Conservation (phyloP, 1,140 invertebrate species). For the Trypoxylus dichotomus region DNA sequence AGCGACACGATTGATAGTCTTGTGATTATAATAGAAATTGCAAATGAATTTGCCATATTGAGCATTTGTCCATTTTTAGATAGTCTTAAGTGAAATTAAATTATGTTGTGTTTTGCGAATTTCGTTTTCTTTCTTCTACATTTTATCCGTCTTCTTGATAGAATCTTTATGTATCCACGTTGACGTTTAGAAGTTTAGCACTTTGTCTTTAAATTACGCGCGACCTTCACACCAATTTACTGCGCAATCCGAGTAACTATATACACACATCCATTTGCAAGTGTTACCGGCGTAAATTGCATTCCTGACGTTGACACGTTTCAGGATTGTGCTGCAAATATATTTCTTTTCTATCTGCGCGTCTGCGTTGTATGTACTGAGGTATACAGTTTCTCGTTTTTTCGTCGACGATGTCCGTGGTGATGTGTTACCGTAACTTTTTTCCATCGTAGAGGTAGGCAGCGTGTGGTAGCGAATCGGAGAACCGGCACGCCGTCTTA, state of each 20-base stretch:
- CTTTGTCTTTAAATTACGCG: neutral
- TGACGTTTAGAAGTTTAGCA: neutral
- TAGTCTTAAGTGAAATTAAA: too few relatives aligned
- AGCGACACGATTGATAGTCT: too few relatives aligned
- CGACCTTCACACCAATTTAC: too few relatives aligned
- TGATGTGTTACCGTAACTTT: neutral
- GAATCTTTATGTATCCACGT: neutral
- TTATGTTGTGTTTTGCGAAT: too few relatives aligned
- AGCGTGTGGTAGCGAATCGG: neutral
- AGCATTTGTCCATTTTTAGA: too few relatives aligned
- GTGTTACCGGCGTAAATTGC: neutral
- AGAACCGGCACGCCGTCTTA: neutral
- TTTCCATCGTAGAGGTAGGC: neutral
- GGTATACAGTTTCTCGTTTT: neutral
- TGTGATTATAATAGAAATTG: too few relatives aligned
- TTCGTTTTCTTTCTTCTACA: too few relatives aligned
- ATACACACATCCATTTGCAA: neutral
- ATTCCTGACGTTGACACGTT: neutral
- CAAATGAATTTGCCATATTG: too few relatives aligned
- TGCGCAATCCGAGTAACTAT: neutral
- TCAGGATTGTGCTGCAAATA: neutral
- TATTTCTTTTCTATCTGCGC: neutral
- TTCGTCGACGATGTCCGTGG: neutral
- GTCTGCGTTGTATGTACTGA: neutral
- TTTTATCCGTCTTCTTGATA: too few relatives aligned